These are phyloP conservation scores for Colinus virginianus DNA, from an alignment of 2,113 vertebrate genomes.

Conservation along the genomic window DNA sequence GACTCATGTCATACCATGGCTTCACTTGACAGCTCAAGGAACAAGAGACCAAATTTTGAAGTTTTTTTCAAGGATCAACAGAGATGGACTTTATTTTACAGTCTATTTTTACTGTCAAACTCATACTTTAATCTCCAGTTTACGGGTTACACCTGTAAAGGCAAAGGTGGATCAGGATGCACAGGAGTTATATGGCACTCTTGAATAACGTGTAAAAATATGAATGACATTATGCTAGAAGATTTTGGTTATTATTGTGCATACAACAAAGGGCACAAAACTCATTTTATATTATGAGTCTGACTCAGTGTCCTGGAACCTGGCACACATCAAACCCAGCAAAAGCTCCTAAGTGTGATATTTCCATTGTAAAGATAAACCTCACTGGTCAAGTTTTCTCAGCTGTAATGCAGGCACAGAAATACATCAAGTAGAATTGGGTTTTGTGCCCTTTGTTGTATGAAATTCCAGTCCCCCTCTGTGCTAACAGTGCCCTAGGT, in stretches of 20 bases:
- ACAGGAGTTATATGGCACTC: neutral
- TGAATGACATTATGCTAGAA: neutral
- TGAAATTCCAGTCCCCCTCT: neutral
- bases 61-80: slow-evolving; percentile 3
- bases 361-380: neutral
- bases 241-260: accelerated
- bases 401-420: neutral
- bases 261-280: neutral
- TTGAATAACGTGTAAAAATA: neutral
- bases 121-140: slow-evolving; percentile 4
- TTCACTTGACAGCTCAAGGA: slow-evolving; percentile 6
- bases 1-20: neutral
- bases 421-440: neutral
- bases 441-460: neutral
- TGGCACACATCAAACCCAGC: neutral
- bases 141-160: neutral
- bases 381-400: neutral
- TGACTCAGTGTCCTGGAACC: neutral
- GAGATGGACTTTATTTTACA: neutral
- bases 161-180: neutral
- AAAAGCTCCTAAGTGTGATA: neutral
- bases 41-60: neutral
- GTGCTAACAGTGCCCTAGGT: neutral
- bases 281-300: neutral
- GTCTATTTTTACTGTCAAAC: neutral